Evolutionary conservation across 2,888 invertebrate genomes (phyloP).

Genomic region (Dolichomitus sp.): DNA sequence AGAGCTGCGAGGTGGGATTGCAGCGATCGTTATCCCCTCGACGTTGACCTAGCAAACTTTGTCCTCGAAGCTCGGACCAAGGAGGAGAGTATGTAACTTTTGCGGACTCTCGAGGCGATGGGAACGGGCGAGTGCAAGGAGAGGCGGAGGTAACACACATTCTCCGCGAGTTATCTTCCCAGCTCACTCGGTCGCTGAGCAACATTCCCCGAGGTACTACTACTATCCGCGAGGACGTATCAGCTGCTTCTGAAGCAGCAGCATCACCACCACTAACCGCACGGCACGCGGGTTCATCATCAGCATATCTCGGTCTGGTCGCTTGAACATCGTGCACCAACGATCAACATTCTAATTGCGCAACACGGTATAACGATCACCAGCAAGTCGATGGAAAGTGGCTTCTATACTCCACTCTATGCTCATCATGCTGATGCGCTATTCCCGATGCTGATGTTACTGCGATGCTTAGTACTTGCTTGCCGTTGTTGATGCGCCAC

Average conservation of each 20-base stretch:
- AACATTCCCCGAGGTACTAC: slow-evolving; percentile 64
- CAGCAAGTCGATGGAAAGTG: slow-evolving; percentile 59
- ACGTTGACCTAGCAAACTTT: slow-evolving; percentile 61
- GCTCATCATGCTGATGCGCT: slow-evolving; percentile 28
- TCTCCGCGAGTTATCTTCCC: slow-evolving; percentile 49
- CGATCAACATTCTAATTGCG: slow-evolving; percentile 66
- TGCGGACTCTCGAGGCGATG: slow-evolving; percentile 23
- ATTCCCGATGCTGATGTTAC: slow-evolving; percentile 55
- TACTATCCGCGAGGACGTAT: slow-evolving; percentile 38
- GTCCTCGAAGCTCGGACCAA: slow-evolving; percentile 37
- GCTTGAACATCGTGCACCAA: slow-evolving; percentile 50
- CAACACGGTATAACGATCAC: slow-evolving; percentile 65
- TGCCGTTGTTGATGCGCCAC: not conserved
- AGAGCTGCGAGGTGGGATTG: slow-evolving; percentile 22
- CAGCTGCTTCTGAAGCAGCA: slow-evolving; percentile 22
- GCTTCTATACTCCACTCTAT: slow-evolving; percentile 33
- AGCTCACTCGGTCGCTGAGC: slow-evolving; percentile 38
- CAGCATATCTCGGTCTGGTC: slow-evolving; percentile 50
- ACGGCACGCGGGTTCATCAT: slow-evolving; percentile 56
- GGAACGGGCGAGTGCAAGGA: not conserved
- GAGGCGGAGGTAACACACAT: slow-evolving; percentile 40
- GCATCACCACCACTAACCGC: slow-evolving; percentile 21
- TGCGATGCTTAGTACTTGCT: not conserved
- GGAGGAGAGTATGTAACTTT: slow-evolving; percentile 42
- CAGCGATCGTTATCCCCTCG: slow-evolving; percentile 51